Evolutionary conservation across 1,140 invertebrate genomes (phyloP), one percentile per base, ranked within the genome.

Genomic region (Ostrea edulis): DNA sequence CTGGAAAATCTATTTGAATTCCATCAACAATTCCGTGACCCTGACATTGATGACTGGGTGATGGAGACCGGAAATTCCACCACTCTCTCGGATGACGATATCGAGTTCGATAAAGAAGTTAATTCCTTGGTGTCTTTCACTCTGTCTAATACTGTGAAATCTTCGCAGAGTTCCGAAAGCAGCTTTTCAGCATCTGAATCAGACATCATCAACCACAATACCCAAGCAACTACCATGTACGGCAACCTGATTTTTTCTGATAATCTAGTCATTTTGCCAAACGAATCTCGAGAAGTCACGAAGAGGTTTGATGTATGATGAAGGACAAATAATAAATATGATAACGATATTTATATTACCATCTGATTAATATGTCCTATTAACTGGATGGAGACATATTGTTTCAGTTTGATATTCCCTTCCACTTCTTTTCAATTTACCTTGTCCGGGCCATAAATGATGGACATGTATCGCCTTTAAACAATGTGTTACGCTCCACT

Each of bases 141-240:
- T 14, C n/a, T 88, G 25, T 77, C 53, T 53, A 52, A 87, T 44
- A 25, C 52, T 35, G 53, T 82, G 35, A 52, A 22, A 14, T 85
- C 87, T 22, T 77, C 83, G 8, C 35, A 54, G 20, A 88, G 87
- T 85, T 88, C 84, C 0, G 84, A 85, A 22, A 88, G 87, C 71
- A 84, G 58, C 35, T 83, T 88, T 12, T 88, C 87, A 8, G 87
- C 84, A 29, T 85, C 87, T 22, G 25, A 83, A n/a, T 88, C 87
- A 17, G 87, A 88, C 68, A 88, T 88, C 8, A 54, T 88, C 8
- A 88, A 88, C 55, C 83, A 88, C 9, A 88, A 88, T 85, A 82
- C 83, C 54, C 44, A 55, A 68, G 65, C 87, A 9, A 84, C 87
- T n/a, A 65, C 81, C 9, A 77, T 71, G 29, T 44, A 84, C 35